A percentile compares a stretch with the other conserved stretches of the same genome.
phyloP scores from a whole-genome alignment of 2,888 invertebrate genomes.

The Loripinus fragilis region DNA sequence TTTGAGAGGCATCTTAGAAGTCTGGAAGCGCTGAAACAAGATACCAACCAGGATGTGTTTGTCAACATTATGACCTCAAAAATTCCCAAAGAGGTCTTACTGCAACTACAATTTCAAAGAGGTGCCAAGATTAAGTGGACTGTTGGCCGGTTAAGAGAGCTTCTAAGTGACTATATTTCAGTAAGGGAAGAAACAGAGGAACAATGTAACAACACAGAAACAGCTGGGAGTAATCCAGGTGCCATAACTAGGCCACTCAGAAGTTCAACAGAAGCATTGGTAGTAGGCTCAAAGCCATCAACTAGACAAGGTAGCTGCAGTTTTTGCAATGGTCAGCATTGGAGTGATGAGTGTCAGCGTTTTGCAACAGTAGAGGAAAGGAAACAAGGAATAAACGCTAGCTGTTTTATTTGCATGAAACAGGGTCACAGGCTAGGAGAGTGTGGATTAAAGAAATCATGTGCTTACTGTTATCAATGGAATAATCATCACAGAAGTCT shows the following conservation, averaged over 20 bases:
- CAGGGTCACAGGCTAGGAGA: slow-evolving; percentile 10
- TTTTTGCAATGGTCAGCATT: slow-evolving; percentile 13
- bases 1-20: slow-evolving; percentile 14
- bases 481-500: slow-evolving; percentile 14
- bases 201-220: not conserved
- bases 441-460: slow-evolving; percentile 11
- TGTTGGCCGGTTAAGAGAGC: not conserved
- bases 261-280: slow-evolving; percentile 9
- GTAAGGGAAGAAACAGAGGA: not conserved
- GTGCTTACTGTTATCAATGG: slow-evolving; percentile 1
- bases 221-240: not conserved
- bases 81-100: not conserved
- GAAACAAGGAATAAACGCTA: slow-evolving; percentile 14
- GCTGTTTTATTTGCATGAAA: slow-evolving; percentile 12
- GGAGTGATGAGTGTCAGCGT: slow-evolving; percentile 23
- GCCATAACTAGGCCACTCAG: not conserved
- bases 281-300: not conserved
- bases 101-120: slow-evolving; percentile 1
- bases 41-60: not conserved
- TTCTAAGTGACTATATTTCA: slow-evolving; percentile 6
- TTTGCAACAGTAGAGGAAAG: slow-evolving; percentile 14
- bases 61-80: slow-evolving; percentile 1
- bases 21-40: slow-evolving; percentile 2
- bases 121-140: slow-evolving; percentile 1
- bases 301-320: not conserved